Base-by-base conservation (phyloP, 2,797 vertebrate genomes). In the Lophius americanus region DNA sequence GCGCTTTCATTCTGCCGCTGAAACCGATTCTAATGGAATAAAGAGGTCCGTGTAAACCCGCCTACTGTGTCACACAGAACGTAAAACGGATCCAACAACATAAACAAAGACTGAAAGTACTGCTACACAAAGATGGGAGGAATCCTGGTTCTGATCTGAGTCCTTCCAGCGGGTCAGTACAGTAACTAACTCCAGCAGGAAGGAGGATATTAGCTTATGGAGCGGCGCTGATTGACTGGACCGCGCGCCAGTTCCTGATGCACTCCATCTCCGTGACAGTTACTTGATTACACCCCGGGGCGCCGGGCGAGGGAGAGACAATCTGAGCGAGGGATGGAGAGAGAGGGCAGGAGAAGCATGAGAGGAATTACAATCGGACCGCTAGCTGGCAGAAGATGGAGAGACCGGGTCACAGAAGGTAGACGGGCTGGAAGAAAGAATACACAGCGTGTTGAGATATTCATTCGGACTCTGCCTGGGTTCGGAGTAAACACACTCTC, bases 181-280 rank as follows among this genome's bases (percentile, higher is more conserved):
- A 51, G 13, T 47, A 57, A 79, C 54, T 55, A 49, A 66, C 7
- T 58, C 64, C 49, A 39, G 0, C 1, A 48, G 44, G 41, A 47
- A 38, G 57, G 43, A 68, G 58, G 68, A 74, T 44, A 68, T 76
- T 60, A 64, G 50, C 47, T 51, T 51, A 50, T 35, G 65, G 8
- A 70, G 41, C 56, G 23, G 23, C 23, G 23, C 23, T 23, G 23
- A 48, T 37, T 9, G 49, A 41, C 60, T 47, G 50, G 50, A 36
- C 47, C 49, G 58, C 69, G 75, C 68, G 64, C 61, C 59, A 76
- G 60, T 66, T 81, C 69, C 60, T 78, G 73, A 78, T 82, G 64
- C 69, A 79, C 78, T 84, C 70, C 74, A 85, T 89, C 82, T 84
- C 70, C 61, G 60, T 85, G 83, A 76, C 85, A 84, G 77, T 68